Base-by-base conservation (phyloP, 2,797 vertebrate genomes). In the Crocidura indochinensis region DNA sequence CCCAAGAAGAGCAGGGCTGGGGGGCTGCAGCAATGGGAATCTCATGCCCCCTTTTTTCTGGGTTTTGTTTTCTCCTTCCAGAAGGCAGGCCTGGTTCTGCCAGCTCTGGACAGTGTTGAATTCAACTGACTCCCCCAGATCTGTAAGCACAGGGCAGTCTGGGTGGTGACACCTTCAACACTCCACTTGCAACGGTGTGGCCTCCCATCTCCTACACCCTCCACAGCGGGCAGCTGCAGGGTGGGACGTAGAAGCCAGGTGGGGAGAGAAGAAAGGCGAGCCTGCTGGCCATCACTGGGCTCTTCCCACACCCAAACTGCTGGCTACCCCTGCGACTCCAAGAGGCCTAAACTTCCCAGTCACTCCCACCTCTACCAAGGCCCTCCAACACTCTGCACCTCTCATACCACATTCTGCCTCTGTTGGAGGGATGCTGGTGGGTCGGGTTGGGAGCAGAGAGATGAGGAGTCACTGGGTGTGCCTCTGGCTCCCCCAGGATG, bases 361-460 rank as follows among this genome's bases (percentile, higher is more conserved):
- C 20, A 6, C n/a, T 14, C 27, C 3, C 17, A 8, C 3, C 47
- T 1, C 9, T 15, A 3, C 12, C 17, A 5, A 5, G 27, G 31
- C 24, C 49, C 15, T 20, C 31, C 19, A 1, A 38, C 11, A 72
- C 8, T 14, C 20, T 14, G 4, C 10, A 10, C 10, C 9, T 8
- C 82, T 29, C 56, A 17, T 0, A 4, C 11, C 71, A 10, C 10
- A 2, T 0, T 0, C 10, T 7, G 1, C 10, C 0, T 8, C 1
- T 2, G 51, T 1, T 0, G 44, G 53, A 56, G 53, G 11, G 53
- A 47, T 8, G 0, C 1, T 0, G 26, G 38, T 38, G 38, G 38
- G 38, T 38, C 2, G 38, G 38, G 38, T 38, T 5, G 38, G 38
- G 38, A 38, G 38, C 38, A 38, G 38, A 38, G 38, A 38, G 38